Evolutionary conservation across 92 coral and sea anemone species (phyloP), one percentile per base, ranked within the genome.

Genomic region (Desmophyllum pertusum): DNA sequence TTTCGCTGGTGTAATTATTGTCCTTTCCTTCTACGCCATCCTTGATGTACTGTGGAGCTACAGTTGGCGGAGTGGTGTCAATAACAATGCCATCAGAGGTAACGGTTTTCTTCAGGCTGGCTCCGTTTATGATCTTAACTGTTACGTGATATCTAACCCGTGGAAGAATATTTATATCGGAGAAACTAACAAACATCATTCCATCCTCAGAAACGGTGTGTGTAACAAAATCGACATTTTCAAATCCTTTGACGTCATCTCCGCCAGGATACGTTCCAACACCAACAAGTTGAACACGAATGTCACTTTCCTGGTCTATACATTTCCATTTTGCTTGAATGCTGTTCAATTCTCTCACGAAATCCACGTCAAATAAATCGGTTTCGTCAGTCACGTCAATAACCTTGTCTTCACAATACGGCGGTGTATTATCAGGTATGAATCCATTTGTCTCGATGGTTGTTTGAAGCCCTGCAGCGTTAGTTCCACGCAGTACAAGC

Each of bases 241-340:
- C 70, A 69, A 94, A 94, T 7, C 70, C n/a, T 46, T 73, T 63
- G 23, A 92, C 73, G 69, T 96, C 93, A 36, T 76, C 91, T 10
- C 95, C 95, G 13, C 93, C 92, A 0, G 95, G 98, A 51, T 91
- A 94, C 73, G 93, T 93, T 21, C 98, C 98, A 10, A 96, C 92
- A 18, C 93, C 98, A 29, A 93, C 84, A 64, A 85, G 83, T 55
- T 86, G 87, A 14, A 76, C 57, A 29, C 43, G 80, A 80, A 95
- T 92, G n/a, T 91, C 93, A 70, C 98, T 94, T 57, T 96, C 98
- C 35, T 64, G 76, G 57, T 96, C 98, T 30, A 65, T 25, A 30
- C 98, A 96, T 35, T 64, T 79, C 92, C 95, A 94, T 75, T 92
- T 88, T 10, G 89, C 94, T 39, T 91, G 89, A 50, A 96, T 83